phyloP scores from a whole-genome alignment of 2,797 vertebrate genomes.

The Mycteria americana region DNA sequence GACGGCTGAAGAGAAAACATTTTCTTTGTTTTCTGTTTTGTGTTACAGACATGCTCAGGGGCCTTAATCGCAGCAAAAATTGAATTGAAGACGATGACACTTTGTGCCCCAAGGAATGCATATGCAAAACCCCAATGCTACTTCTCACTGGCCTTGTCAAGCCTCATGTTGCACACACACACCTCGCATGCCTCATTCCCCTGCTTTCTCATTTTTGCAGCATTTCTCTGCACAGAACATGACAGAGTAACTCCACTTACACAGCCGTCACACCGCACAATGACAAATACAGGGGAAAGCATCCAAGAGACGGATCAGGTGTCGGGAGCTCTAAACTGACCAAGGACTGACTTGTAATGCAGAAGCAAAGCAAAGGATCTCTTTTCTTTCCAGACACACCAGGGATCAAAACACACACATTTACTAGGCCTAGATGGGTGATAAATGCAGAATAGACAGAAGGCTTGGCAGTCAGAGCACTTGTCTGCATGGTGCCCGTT shows the following conservation, averaged over 20 bases:
- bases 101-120: not conserved
- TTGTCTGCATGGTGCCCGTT: fast-evolving
- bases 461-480: not conserved
- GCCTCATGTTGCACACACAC: not conserved
- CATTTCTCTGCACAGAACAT: not conserved
- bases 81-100: not conserved
- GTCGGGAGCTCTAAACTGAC: not conserved
- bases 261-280: not conserved
- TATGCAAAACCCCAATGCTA: not conserved
- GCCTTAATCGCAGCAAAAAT: not conserved
- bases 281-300: not conserved
- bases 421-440: not conserved
- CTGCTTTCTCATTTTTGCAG: not conserved
- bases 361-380: slow-evolving; percentile 1
- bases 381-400: not conserved
- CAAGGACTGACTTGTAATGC: not conserved
- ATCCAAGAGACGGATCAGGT: not conserved
- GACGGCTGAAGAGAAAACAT: slow-evolving; percentile 50
- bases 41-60: not conserved
- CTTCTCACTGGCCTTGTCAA: not conserved
- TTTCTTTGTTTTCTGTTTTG: slow-evolving; percentile 49
- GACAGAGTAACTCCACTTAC: not conserved
- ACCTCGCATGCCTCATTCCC: not conserved
- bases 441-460: not conserved
- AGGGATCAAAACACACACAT: not conserved